These are phyloP conservation scores for Conus ventricosus DNA, from an alignment of 1,140 invertebrate genomes.

Conservation along the genomic window DNA sequence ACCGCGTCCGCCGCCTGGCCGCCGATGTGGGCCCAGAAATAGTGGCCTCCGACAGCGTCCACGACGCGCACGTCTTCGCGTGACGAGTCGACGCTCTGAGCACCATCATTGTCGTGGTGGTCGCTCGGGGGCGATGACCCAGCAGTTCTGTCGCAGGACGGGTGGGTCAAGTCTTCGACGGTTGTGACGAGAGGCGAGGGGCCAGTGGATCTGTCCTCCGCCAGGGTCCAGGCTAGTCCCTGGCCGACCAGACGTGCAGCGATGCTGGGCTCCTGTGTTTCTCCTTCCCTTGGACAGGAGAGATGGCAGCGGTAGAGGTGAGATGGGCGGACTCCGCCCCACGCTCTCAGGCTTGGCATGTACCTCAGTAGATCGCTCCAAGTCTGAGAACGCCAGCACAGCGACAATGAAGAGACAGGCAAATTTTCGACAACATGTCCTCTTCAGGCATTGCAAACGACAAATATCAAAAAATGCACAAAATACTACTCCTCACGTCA, in stretches of 20 bases:
- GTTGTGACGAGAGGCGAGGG: background rate
- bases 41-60: background rate
- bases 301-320: background rate
- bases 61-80: background rate
- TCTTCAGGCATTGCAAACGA: background rate
- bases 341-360: background rate
- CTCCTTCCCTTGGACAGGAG: background rate
- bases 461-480: background rate
- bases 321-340: background rate
- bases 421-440: background rate
- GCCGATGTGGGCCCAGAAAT: slow-evolving; percentile 2
- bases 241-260: background rate
- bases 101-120: background rate
- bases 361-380: background rate
- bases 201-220: background rate
- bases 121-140: background rate
- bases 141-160: background rate
- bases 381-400: background rate
- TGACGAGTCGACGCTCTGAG: background rate
- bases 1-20: background rate
- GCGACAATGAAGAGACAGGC: background rate
- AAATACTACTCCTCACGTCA: background rate
- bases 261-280: background rate
- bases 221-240: background rate
- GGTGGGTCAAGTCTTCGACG: background rate